phyloP scores from a whole-genome alignment of 2,888 invertebrate genomes.

The Metallyticus violacea region DNA sequence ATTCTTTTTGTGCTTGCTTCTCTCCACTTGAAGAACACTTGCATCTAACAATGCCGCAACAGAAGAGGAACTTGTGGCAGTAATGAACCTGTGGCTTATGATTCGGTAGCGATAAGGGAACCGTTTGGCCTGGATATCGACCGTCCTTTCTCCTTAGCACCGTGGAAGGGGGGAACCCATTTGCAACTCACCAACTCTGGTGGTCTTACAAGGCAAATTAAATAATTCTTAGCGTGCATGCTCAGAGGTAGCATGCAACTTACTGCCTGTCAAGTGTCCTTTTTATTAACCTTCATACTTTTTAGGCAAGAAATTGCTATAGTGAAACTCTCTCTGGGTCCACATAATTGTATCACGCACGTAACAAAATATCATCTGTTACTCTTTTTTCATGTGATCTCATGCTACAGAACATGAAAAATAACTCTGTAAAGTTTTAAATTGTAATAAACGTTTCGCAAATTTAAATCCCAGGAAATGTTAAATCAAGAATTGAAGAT shows the following conservation, averaged over 20 bases:
- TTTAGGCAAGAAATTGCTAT: too few relatives aligned
- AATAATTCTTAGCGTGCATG: not conserved
- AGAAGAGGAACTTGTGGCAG: not conserved
- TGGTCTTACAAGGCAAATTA: not conserved
- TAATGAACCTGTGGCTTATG: not conserved
- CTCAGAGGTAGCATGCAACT: not conserved
- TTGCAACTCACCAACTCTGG: not conserved
- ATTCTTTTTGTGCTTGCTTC: too few relatives aligned
- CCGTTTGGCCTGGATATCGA: not conserved
- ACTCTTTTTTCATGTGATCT: too few relatives aligned
- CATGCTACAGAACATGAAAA: too few relatives aligned
- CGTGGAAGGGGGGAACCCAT: not conserved
- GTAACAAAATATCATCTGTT: too few relatives aligned
- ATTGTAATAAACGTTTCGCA: too few relatives aligned
- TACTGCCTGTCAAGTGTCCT: not conserved
- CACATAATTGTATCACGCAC: too few relatives aligned
- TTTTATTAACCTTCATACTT: too few relatives aligned
- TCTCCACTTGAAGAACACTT: not conserved
- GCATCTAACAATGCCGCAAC: not conserved
- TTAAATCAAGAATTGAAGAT: too few relatives aligned
- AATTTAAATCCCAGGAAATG: too few relatives aligned
- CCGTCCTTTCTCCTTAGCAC: not conserved
- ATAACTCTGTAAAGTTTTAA: too few relatives aligned
- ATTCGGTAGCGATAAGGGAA: not conserved
- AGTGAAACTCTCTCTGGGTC: too few relatives aligned